These are phyloP conservation scores for Entomobrya multifasciata DNA, from an alignment of 2,888 invertebrate genomes.

Conservation along the genomic window DNA sequence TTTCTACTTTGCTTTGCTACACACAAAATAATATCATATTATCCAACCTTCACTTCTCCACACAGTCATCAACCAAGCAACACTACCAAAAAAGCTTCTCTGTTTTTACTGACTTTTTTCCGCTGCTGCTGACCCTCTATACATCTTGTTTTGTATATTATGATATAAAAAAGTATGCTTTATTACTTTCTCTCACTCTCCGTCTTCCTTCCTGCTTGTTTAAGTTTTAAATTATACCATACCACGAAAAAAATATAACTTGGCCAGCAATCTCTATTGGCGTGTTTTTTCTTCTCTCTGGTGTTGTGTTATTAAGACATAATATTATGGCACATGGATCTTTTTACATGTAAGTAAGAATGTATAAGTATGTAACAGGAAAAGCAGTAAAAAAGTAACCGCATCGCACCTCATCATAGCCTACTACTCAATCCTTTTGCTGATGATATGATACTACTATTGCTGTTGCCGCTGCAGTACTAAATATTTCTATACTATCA, in stretches of 20 bases:
- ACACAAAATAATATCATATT: background rate
- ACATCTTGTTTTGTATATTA: background rate
- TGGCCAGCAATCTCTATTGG: background rate
- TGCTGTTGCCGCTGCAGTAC: conserved; percentile 1
- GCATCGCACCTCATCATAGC: conserved; percentile 40
- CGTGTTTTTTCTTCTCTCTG: background rate
- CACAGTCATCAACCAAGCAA: background rate
- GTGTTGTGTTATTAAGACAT: background rate
- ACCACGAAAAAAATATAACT: too few species aligned
- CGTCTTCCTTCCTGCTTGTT: too few species aligned
- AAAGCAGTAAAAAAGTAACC: conserved; percentile 32
- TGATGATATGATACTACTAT: conserved; percentile 9
- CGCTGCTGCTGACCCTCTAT: background rate
- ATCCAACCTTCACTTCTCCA: background rate
- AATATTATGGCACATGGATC: background rate
- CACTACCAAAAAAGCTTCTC: background rate
- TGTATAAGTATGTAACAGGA: background rate
- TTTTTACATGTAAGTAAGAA: too few species aligned
- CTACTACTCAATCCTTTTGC: conserved; percentile 25
- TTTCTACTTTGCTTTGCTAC: background rate
- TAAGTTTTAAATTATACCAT: too few species aligned
- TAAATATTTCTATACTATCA: background rate
- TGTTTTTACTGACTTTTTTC: background rate
- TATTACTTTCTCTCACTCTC: too few species aligned
- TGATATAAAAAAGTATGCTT: too few species aligned